phyloP scores from a whole-genome alignment of 1,140 invertebrate species.

The Asobara japonica region DNA sequence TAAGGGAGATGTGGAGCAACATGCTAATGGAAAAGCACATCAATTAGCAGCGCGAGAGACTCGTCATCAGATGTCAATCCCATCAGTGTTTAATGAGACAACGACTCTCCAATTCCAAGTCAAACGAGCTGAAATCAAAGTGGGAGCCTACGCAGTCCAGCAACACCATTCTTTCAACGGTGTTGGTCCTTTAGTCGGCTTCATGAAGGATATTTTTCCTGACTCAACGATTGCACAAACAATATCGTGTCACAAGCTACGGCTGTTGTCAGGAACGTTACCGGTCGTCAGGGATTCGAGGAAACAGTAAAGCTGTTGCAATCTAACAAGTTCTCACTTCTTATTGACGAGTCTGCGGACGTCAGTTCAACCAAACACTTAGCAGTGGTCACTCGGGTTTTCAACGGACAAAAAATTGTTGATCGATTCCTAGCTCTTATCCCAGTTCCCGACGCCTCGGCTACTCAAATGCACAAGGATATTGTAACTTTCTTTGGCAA shows the following conservation, averaged over 20 bases:
- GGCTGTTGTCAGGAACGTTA: conserved; percentile 39
- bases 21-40: conserved; percentile 18
- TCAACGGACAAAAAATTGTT: conserved; percentile 17
- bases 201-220: conserved; percentile 27
- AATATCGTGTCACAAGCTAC: conserved; percentile 37
- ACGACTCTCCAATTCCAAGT: background rate
- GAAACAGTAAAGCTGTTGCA: conserved; percentile 35
- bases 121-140: conserved; percentile 27
- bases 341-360: conserved; percentile 60
- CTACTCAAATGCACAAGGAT: conserved; percentile 36
- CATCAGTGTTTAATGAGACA: conserved; percentile 11
- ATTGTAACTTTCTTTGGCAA: conserved; percentile 48
- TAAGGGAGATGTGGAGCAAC: conserved; percentile 21
- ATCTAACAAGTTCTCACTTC: conserved; percentile 53
- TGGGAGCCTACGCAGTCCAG: conserved; percentile 32
- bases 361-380: conserved; percentile 48
- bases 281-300: conserved; percentile 35
- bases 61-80: background rate
- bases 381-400: conserved; percentile 45
- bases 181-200: conserved; percentile 33
- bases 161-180: conserved; percentile 29
- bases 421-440: conserved; percentile 49
- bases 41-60: background rate
- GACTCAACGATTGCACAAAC: conserved; percentile 32
- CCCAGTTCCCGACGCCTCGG: conserved; percentile 39